A percentile compares a stretch with the other conserved stretches of the same genome.
These are phyloP conservation scores for Drosophila sucinea DNA, from an alignment of 1,140 invertebrate genomes.

Conservation along the genomic window DNA sequence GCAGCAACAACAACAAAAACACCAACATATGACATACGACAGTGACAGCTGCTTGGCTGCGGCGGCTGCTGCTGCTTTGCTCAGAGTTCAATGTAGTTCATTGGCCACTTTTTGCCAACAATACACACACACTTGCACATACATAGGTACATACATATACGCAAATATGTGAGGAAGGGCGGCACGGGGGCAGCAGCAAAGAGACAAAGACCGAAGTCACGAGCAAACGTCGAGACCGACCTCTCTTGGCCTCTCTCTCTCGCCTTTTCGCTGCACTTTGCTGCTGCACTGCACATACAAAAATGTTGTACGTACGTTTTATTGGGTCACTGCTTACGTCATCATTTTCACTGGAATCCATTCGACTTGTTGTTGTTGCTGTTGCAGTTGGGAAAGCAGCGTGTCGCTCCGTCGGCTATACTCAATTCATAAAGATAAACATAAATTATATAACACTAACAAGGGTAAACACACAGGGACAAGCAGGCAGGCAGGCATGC, in stretches of 20 bases:
- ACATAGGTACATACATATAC: background rate
- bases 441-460: constrained; percentile 34
- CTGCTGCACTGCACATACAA: constrained; percentile 11
- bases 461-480: constrained; percentile 15
- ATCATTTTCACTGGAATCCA: constrained; percentile 58
- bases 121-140: constrained; percentile 27
- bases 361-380: constrained; percentile 8
- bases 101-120: constrained; percentile 61
- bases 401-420: background rate
- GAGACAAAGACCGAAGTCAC: constrained; percentile 61
- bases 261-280: constrained; percentile 8
- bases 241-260: constrained; percentile 26
- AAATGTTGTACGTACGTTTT: constrained; percentile 39
- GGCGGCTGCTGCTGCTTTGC: constrained; percentile 22
- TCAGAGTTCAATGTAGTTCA: constrained; percentile 67
- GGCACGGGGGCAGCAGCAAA: background rate
- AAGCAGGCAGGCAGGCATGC: background rate
- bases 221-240: constrained; percentile 50
- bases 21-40: constrained; percentile 33
- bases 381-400: constrained; percentile 17
- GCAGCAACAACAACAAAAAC: constrained; percentile 10
- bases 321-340: constrained; percentile 65
- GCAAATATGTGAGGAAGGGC: background rate
- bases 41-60: constrained; percentile 16
- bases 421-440: constrained; percentile 52